Evolutionary conservation across 2,113 vertebrate genomes (phyloP), one percentile per base, ranked within the genome.

Genomic region (Brachionichthys hirsutus): DNA sequence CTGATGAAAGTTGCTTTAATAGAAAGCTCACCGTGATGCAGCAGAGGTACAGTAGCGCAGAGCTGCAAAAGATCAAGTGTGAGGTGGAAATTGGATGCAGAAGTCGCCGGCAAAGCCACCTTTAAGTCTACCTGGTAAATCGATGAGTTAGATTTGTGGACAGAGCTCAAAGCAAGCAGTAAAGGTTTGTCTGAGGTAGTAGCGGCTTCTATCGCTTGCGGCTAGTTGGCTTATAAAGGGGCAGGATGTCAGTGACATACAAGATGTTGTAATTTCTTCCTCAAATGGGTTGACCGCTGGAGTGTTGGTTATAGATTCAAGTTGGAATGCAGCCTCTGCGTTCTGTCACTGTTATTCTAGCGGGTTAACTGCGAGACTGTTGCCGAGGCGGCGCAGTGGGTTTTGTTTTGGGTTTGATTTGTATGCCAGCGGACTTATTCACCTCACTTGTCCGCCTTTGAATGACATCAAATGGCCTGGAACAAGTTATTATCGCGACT

Each of bases 61-160:
- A 58, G 48, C 47, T 19, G 12, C 19, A 51, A 18, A 60, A 15
- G 43, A 70, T 38, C 4, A 12, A 56, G 35, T 40, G 57, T 13
- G 36, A 35, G 20, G 35, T 15, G 49, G 61, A 66, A 51, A 69
- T 56, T 62, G 45, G 78, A 57, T 42, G 60, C 57, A 51, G 19
- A 61, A 57, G 50, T 38, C 20, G 47, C 43, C 7, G 15, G 59
- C 48, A 74, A 35, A 67, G 47, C 43, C 48, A 48, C 50, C 53
- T 42, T 58, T 43, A 63, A 52, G 63, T 60, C 45, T 35, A 61
- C 30, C 55, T 44, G 58, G 35, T 81, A 54, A 78, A 74, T 84
- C 48, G 50, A 53, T 62, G 56, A 63, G 70, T 61, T 66, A 30
- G 66, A 64, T 62, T 68, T 73, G 67, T 64, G 56, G 73, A 68